phyloP scores from a whole-genome alignment of 2,797 vertebrate genomes.

The Enteromius unitaeniatus region DNA sequence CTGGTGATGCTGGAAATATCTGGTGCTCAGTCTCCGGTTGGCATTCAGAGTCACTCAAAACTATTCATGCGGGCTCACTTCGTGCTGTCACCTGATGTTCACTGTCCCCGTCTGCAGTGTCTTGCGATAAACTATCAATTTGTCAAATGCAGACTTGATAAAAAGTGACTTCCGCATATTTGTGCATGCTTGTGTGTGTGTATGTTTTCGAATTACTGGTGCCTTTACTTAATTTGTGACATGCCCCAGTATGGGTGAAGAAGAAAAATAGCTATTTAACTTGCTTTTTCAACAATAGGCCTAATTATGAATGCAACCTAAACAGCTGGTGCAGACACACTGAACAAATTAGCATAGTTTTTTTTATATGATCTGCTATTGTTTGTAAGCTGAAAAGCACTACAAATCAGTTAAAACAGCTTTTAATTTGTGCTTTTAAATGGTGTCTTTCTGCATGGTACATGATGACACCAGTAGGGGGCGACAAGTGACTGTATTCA shows the following conservation, averaged over 20 bases:
- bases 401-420: neutral
- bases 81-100: constrained; percentile 29
- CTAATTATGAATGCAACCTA: constrained; percentile 16
- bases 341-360: constrained; percentile 16
- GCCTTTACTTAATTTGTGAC: neutral
- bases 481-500: neutral
- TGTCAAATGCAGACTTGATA: constrained; percentile 17
- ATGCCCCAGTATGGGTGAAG: neutral
- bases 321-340: neutral
- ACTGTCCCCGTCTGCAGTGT: constrained; percentile 7
- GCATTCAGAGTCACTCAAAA: constrained; percentile 47
- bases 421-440: neutral
- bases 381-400: neutral
- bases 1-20: constrained; percentile 44
- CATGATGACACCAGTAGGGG: neutral
- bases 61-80: constrained; percentile 31
- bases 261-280: constrained; percentile 2
- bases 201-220: neutral
- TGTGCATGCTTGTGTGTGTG: neutral
- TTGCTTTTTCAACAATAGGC: constrained; percentile 13
- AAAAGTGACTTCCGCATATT: constrained; percentile 2
- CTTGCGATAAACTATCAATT: constrained; percentile 28
- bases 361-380: neutral
- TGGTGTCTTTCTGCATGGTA: neutral
- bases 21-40: constrained; percentile 28